phyloP scores from a whole-genome alignment of 2,888 invertebrate species.

The Belgica antarctica region DNA sequence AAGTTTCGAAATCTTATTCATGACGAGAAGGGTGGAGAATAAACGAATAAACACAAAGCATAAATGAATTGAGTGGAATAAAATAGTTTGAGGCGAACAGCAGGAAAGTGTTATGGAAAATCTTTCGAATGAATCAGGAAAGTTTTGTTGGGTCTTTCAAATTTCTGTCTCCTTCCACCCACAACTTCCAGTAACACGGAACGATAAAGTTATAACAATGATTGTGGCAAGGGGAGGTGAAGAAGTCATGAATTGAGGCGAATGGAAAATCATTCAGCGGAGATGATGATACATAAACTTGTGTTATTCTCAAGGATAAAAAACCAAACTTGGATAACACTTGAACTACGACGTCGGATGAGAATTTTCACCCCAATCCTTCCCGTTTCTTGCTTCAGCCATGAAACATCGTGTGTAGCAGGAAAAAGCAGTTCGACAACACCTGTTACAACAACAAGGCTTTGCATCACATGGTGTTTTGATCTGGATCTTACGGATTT shows the following conservation, averaged over 20 bases:
- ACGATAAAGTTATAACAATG: constrained; percentile 9
- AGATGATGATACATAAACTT: constrained; percentile 29
- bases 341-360: not conserved
- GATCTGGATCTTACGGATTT: constrained; percentile 37
- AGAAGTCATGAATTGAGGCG: not conserved
- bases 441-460: constrained; percentile 36
- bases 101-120: constrained; percentile 40
- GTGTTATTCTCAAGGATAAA: not conserved
- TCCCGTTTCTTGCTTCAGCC: not conserved
- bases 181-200: not conserved
- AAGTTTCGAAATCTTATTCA: constrained; percentile 10
- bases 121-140: constrained; percentile 38
- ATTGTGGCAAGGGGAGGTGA: not conserved
- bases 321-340: constrained; percentile 17
- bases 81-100: constrained; percentile 42
- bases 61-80: constrained; percentile 18
- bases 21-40: not conserved
- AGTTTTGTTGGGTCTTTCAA: constrained; percentile 19
- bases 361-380: constrained; percentile 15
- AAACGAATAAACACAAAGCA: constrained; percentile 39
- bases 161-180: not conserved
- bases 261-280: constrained; percentile 8
- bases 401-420: not conserved
- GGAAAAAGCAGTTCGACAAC: constrained; percentile 2
- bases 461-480: constrained; percentile 32